Base-by-base conservation (phyloP, 2,113 vertebrate genomes). In the Chloebia gouldiae region DNA sequence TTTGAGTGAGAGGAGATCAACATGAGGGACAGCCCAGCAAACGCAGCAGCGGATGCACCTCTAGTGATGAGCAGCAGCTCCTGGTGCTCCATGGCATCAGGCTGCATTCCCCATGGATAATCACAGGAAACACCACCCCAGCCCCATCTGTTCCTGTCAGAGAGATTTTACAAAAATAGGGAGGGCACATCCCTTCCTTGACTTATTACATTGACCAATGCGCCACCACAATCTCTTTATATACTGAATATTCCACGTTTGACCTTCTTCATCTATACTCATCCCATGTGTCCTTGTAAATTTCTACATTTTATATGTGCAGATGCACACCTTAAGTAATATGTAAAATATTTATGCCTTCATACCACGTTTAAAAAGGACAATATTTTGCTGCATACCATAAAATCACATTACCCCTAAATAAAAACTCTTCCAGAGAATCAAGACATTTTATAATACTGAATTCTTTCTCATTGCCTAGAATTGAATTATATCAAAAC, bases 191-290 rank as follows among this genome's bases (percentile, higher is more conserved):
- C 50, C 28, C 68, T 75, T 64, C 68, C 70, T 65, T 71, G 27
- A 33, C 79, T 78, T 45, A 40, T 44, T 61, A 24, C 15, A 30
- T 7, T 85, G 47, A 54, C 68, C 60, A 53, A 5, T 6, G 35
- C 11, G 28, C 37, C 22, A 21, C 44, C 25, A 17, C 28, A 20
- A 7, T 12, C 14, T 54, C 54, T 50, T 47, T 63, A 14, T 17
- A 4, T 7, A 18, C 31, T 47, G 7, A 10, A 16, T 9, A 20
- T 35, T 54, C 39, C 0, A 0, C 0, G 1, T 68, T 33, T 59
- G 47, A 73, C 60, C 59, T 61, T 71, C 64, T 22, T 44, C 30
- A 9, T 40, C 50, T 47, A 4, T 3, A 3, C 3, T 11, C 54
- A 28, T 20, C 24, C 30, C 35, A 13, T 2, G 0, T 4, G 14